These are phyloP conservation scores for Clivina fossor DNA, from an alignment of 2,888 invertebrate species.

Conservation along the genomic window DNA sequence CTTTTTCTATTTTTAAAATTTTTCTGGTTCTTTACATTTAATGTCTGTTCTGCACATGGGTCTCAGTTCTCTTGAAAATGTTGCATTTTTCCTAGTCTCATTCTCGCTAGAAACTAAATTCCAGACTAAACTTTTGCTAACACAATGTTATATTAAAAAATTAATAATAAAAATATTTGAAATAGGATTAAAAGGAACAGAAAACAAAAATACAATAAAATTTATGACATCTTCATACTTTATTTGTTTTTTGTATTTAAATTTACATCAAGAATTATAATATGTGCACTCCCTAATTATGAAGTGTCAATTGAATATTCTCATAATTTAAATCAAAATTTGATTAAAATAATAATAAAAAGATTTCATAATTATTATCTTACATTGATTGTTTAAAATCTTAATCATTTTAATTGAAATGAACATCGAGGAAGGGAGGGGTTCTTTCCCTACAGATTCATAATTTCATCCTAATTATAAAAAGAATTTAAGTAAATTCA, in stretches of 20 bases:
- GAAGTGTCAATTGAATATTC: constrained; percentile 10
- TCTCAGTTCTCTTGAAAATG: no score
- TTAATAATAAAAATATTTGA: neutral
- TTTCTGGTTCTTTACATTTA: no score
- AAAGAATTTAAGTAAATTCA: constrained; percentile 27
- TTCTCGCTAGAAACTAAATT: no score
- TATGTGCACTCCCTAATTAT: constrained; percentile 16
- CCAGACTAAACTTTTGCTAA: no score
- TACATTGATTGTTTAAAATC: constrained; percentile 25
- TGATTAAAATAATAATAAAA: constrained; percentile 21
- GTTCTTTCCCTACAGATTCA: constrained; percentile 22
- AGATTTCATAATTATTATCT: constrained; percentile 14
- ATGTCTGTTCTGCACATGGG: no score
- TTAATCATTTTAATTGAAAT: constrained; percentile 14
- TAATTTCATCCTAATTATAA: constrained; percentile 25
- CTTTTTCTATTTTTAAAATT: no score
- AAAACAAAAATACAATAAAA: neutral
- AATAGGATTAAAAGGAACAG: neutral
- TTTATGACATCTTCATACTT: constrained; percentile 2
- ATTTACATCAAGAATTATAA: constrained; percentile 31
- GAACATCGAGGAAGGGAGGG: constrained; percentile 13
- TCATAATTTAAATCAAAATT: constrained; percentile 9
- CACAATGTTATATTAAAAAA: no score
- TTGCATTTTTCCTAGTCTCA: no score
- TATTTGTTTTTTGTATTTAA: constrained; percentile 15